Evolutionary conservation across 2,113 vertebrate genomes (phyloP).

Genomic region (Nansenia antarctica): DNA sequence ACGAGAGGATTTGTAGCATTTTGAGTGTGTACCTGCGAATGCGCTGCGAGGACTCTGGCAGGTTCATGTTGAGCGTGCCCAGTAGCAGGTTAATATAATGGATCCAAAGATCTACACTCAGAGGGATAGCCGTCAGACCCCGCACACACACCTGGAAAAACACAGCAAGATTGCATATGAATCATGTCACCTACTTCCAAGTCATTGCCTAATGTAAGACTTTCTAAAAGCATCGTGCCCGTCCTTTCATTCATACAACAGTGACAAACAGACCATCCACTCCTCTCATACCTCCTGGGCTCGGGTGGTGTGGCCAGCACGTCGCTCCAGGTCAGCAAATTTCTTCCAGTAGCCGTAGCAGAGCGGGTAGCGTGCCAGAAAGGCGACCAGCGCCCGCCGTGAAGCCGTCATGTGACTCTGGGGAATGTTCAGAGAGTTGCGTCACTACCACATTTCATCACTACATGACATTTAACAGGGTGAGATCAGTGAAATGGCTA

Average conservation of each 20-base stretch:
- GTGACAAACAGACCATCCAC: background rate
- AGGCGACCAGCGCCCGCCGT: conserved; percentile 76
- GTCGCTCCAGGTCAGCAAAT: conserved; percentile 81
- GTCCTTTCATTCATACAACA: background rate
- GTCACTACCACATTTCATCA: background rate
- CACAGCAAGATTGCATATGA: background rate
- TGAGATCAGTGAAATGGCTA: background rate
- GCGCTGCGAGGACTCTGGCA: conserved; percentile 71
- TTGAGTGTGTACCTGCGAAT: conserved; percentile 75
- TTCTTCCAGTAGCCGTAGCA: conserved; percentile 92
- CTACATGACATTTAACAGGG: background rate
- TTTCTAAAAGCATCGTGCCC: background rate
- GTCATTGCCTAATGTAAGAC: background rate
- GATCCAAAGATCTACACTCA: conserved; percentile 86
- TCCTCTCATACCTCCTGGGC: conserved; percentile 76
- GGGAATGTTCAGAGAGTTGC: background rate
- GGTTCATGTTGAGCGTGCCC: conserved; percentile 78
- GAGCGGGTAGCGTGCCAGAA: conserved; percentile 80
- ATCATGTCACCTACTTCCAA: background rate
- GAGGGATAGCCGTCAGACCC: conserved; percentile 79
- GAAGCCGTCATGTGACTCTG: conserved; percentile 77
- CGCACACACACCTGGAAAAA: conserved; percentile 76
- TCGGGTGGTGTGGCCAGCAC: conserved; percentile 63
- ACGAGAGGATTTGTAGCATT: too few species aligned
- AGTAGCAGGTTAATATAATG: conserved; percentile 83